These are phyloP conservation scores for Hypotaenidia okinawae DNA, from an alignment of 2,797 vertebrate species.

Conservation along the genomic window DNA sequence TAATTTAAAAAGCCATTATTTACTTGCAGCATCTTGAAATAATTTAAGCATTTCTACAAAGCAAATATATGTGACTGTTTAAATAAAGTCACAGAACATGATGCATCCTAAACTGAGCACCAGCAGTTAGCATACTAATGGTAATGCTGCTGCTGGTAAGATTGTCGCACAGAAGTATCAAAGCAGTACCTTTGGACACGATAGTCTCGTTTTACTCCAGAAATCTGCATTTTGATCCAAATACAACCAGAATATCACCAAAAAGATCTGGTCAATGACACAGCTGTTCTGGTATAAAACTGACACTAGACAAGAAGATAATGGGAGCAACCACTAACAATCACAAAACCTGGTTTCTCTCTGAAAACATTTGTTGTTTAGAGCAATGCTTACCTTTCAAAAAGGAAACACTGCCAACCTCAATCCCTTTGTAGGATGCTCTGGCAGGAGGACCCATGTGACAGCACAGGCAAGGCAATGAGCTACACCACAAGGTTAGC, in stretches of 20 bases:
- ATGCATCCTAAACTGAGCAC: background rate
- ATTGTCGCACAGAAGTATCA: background rate
- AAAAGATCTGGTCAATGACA: background rate
- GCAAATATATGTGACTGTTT: background rate
- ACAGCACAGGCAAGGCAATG: background rate
- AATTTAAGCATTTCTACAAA: background rate
- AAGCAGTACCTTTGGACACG: background rate
- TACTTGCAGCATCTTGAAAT: background rate
- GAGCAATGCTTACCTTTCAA: background rate
- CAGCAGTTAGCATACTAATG: background rate
- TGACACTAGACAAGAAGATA: background rate
- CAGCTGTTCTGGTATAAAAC: background rate
- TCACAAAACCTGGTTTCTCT: background rate
- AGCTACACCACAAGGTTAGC: background rate
- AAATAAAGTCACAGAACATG: background rate
- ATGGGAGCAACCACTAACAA: rapidly evolving
- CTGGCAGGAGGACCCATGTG: background rate
- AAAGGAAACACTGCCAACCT: background rate
- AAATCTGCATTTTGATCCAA: background rate
- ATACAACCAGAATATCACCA: background rate
- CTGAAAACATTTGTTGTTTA: background rate
- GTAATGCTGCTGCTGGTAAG: background rate
- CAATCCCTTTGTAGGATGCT: background rate
- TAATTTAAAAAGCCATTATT: background rate
- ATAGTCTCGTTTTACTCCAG: background rate